phyloP scores from a whole-genome alignment of 2,888 invertebrate genomes.

The Drosophila birchii region DNA sequence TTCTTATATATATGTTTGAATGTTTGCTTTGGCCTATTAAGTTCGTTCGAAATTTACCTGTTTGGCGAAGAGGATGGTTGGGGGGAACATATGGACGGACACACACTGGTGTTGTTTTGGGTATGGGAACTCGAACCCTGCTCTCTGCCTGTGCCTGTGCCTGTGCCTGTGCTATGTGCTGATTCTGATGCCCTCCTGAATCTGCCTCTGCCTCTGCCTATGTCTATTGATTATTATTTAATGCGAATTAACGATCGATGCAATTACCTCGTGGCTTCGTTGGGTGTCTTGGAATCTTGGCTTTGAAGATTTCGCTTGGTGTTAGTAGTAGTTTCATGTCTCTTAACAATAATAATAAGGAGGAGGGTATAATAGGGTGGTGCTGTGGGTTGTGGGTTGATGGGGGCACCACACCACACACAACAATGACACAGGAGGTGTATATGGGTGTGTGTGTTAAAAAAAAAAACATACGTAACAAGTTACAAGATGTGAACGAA shows the following conservation, averaged over 20 bases:
- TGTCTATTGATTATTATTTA: conserved; percentile 29
- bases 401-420: conserved; percentile 28
- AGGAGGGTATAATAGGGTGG: not conserved
- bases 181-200: too few relatives aligned
- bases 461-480: too few relatives aligned
- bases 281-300: conserved; percentile 25
- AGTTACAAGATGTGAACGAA: too few relatives aligned
- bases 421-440: not conserved
- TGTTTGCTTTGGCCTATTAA: not conserved
- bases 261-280: conserved; percentile 41
- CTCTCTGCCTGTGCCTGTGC: conserved; percentile 8
- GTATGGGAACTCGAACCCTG: conserved; percentile 21
- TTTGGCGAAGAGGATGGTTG: conserved; percentile 14
- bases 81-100: conserved; percentile 32
- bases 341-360: conserved; percentile 4
- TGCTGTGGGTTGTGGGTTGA: conserved; percentile 13
- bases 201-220: conserved; percentile 26
- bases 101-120: conserved; percentile 31
- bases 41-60: conserved; percentile 37
- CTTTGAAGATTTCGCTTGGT: conserved; percentile 36
- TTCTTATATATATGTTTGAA: not conserved
- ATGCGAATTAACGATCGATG: conserved; percentile 19
- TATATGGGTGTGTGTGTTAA: too few relatives aligned
- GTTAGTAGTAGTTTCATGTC: conserved; percentile 16
- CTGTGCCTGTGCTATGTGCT: conserved; percentile 22